A percentile compares a stretch with the other conserved stretches of the same genome.
phyloP scores from a whole-genome alignment of 1,140 invertebrate species.

The Conus ventricosus region DNA sequence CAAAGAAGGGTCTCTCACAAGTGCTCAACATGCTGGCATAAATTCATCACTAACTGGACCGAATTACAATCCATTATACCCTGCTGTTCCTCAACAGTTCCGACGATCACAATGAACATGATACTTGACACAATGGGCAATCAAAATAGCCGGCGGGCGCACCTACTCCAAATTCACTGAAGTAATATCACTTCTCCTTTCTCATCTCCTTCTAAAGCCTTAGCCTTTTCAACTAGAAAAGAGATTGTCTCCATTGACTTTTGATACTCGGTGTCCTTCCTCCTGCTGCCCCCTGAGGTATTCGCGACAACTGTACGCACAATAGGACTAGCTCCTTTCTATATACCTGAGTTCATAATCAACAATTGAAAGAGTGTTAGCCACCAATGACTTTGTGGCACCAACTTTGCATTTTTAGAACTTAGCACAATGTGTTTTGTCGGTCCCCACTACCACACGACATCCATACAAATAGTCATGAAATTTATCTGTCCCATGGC shows the following conservation, averaged over 20 bases:
- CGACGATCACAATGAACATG: too few species aligned
- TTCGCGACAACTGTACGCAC: conserved; percentile 9
- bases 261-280: conserved; percentile 1
- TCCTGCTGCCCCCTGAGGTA: not conserved
- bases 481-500: conserved; percentile 42
- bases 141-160: conserved; percentile 49
- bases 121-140: not conserved
- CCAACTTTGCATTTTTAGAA: too few species aligned
- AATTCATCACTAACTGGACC: too few species aligned
- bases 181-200: too few species aligned
- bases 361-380: not conserved
- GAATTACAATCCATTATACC: too few species aligned
- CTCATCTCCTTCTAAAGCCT: not conserved
- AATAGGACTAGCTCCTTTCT: conserved; percentile 10
- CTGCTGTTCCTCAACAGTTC: too few species aligned
- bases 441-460: conserved; percentile 34
- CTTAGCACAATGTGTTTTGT: too few species aligned
- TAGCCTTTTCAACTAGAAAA: conserved; percentile 5
- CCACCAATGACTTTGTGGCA: too few species aligned
- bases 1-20: too few species aligned
- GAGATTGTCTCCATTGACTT: not conserved
- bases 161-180: too few species aligned
- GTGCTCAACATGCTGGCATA: too few species aligned
- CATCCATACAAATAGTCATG: conserved; percentile 39
- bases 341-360: conserved; percentile 36